Evolutionary conservation across 2,797 vertebrate species (phyloP).

Genomic region (Halcyon leucocephala): DNA sequence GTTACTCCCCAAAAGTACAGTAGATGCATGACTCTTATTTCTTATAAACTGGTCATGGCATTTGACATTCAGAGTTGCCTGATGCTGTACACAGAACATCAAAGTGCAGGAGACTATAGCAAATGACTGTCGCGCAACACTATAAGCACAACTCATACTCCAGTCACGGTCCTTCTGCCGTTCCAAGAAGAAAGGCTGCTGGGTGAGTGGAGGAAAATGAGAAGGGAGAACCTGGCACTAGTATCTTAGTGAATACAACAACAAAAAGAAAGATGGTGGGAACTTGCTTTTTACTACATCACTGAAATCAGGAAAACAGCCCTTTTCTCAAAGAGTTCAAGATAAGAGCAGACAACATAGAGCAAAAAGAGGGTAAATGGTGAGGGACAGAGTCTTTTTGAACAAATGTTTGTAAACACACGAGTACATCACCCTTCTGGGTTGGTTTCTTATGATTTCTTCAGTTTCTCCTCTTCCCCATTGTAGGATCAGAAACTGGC

Average conservation of each 20-base stretch:
- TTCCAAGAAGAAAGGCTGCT: background rate
- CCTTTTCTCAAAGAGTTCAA: background rate
- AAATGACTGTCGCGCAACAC: background rate
- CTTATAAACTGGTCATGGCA: background rate
- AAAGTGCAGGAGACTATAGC: background rate
- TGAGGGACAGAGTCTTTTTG: background rate
- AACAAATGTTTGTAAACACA: background rate
- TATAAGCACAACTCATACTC: rapidly evolving
- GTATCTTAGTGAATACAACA: background rate
- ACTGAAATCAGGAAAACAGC: background rate
- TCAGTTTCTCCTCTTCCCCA: background rate
- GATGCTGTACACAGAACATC: background rate
- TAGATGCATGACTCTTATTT: background rate
- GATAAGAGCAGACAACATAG: background rate
- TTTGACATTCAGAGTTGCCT: background rate
- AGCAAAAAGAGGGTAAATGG: background rate
- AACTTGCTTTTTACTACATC: background rate
- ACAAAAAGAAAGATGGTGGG: background rate
- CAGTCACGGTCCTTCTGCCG: background rate
- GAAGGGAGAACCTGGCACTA: background rate
- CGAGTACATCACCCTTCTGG: rapidly evolving
- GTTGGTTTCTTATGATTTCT: background rate
- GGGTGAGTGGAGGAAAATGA: background rate
- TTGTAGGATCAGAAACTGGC: background rate
- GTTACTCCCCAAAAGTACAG: background rate